These are phyloP conservation scores for Macaca mulatta DNA, from an alignment of 2,113 vertebrate species.

Conservation along the genomic window DNA sequence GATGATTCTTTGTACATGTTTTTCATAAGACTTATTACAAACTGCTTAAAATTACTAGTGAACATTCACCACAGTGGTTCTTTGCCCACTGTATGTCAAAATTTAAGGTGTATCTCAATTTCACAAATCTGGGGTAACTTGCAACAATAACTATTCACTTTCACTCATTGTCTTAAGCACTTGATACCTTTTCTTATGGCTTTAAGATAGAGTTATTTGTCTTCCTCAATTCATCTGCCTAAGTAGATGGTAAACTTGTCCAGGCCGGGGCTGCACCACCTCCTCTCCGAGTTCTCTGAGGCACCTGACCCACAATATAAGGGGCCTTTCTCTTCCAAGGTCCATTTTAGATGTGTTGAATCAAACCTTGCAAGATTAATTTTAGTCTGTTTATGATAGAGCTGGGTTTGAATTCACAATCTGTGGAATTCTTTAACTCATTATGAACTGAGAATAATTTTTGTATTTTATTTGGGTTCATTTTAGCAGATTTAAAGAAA, in stretches of 20 bases:
- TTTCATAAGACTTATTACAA: neutral
- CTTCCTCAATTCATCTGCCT: neutral
- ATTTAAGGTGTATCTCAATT: neutral
- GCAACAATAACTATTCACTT: neutral
- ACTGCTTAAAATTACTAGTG: neutral
- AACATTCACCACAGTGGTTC: neutral
- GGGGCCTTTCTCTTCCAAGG: neutral
- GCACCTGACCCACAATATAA: rapidly evolving
- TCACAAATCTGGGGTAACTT: neutral
- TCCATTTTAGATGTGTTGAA: neutral
- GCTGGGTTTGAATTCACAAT: neutral
- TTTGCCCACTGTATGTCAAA: neutral
- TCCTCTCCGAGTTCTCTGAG: neutral
- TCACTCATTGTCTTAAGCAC: neutral
- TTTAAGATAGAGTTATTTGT: neutral
- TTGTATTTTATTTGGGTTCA: conserved; percentile 25
- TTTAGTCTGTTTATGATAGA: neutral
- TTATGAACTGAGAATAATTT: neutral
- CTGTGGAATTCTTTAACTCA: neutral
- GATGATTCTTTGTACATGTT: neutral
- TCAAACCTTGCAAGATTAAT: neutral
- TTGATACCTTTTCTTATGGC: neutral
- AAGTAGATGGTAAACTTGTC: neutral
- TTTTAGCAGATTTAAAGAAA: conserved; percentile 89
- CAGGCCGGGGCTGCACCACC: no score